These are phyloP conservation scores for Anabacerthia variegaticeps DNA, from an alignment of 2,797 vertebrate genomes.

Conservation along the genomic window DNA sequence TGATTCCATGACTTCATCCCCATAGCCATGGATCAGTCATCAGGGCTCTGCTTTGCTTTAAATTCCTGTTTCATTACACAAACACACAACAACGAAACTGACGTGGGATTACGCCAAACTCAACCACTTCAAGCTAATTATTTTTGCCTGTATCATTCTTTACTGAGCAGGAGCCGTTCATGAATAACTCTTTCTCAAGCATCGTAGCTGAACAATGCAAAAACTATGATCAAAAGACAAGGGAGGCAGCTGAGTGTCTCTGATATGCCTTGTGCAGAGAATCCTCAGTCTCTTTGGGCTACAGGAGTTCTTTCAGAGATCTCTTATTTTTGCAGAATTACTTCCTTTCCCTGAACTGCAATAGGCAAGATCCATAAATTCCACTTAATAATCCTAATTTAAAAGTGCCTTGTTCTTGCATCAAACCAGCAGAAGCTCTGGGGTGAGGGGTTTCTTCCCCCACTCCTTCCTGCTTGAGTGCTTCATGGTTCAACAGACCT, in stretches of 20 bases:
- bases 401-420: background rate
- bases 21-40: background rate
- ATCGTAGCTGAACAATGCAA: background rate
- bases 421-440: background rate
- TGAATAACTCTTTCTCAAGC: background rate
- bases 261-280: background rate
- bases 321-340: background rate
- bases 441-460: background rate
- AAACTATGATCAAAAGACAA: background rate
- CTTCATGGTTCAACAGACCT: background rate
- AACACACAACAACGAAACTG: background rate
- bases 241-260: background rate
- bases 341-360: background rate
- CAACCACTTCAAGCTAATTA: slow-evolving; percentile 15
- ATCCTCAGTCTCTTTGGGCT: background rate
- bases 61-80: background rate
- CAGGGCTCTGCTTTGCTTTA: background rate
- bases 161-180: background rate
- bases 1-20: background rate
- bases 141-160: slow-evolving; percentile 19
- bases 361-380: background rate
- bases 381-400: background rate
- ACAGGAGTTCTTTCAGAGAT: background rate
- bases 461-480: background rate
- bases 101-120: background rate